Percentiles rank a stretch among this genome's conserved stretches.
Evolutionary conservation across 1,140 invertebrate genomes (phyloP).

Genomic region (Trichonephila clavipes): DNA sequence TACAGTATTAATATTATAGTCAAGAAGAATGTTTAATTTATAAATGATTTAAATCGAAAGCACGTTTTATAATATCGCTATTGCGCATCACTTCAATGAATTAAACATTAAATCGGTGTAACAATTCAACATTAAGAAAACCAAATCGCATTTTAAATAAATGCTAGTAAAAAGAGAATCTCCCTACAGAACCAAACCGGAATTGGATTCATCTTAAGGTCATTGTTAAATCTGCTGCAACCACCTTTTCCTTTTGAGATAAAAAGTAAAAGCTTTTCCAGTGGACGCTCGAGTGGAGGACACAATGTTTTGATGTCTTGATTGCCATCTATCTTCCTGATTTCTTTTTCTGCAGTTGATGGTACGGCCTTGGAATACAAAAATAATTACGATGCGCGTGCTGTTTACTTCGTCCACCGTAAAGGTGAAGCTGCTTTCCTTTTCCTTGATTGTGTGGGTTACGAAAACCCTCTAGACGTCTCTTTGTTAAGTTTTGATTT

Average conservation of each 20-base stretch:
- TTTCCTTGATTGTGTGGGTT: too few relatives aligned
- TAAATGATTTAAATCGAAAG: too few relatives aligned
- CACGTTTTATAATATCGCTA: too few relatives aligned
- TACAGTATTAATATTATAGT: too few relatives aligned
- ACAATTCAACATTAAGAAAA: too few relatives aligned
- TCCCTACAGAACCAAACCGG: background rate
- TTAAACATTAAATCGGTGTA: too few relatives aligned
- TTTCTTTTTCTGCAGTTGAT: background rate
- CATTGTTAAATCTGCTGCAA: slow-evolving; percentile 8
- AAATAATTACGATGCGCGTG: background rate
- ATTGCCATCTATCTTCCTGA: slow-evolving; percentile 17
- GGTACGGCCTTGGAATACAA: background rate
- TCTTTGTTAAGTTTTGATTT: too few relatives aligned
- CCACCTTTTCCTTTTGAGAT: background rate
- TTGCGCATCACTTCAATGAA: too few relatives aligned
- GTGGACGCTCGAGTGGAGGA: background rate
- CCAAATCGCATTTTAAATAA: too few relatives aligned
- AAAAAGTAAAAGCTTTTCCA: background rate
- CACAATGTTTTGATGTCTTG: slow-evolving; percentile 46
- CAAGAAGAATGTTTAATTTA: too few relatives aligned
- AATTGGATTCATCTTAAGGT: background rate
- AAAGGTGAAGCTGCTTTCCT: too few relatives aligned
- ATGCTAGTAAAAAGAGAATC: background rate
- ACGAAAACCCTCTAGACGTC: too few relatives aligned
- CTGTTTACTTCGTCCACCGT: background rate